Percentiles rank a stretch among this genome's conserved stretches.
Conservation (phyloP, 1,140 invertebrate genomes). For the Papilio aristodemus region DNA sequence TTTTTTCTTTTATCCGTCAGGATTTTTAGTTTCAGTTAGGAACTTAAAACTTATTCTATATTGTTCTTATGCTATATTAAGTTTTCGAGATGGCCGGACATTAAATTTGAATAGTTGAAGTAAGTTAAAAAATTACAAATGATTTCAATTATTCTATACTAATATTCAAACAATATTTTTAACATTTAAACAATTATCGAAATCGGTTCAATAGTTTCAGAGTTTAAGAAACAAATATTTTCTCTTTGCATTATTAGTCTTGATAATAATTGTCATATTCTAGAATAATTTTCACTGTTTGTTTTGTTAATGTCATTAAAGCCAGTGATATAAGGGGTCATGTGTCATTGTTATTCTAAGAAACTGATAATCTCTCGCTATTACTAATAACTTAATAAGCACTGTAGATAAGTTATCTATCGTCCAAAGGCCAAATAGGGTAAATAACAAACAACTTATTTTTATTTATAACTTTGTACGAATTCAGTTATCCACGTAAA, state of each 20-base stretch:
- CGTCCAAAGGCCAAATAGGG: neutral
- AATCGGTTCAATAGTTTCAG: too few species aligned
- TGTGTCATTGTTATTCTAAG: slow-evolving; percentile 32
- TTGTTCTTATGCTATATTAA: too few species aligned
- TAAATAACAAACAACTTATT: slow-evolving; percentile 25
- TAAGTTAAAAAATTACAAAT: too few species aligned
- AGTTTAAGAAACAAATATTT: neutral
- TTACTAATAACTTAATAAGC: slow-evolving; percentile 25
- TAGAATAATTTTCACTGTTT: slow-evolving; percentile 25
- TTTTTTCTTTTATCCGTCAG: too few species aligned
- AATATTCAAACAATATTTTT: too few species aligned
- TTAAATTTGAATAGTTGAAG: too few species aligned
- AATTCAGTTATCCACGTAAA: too few species aligned
- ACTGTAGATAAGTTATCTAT: slow-evolving; percentile 19
- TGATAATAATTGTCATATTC: neutral
- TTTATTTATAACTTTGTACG: neutral
- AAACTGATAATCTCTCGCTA: slow-evolving; percentile 15
- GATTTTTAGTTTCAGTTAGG: too few species aligned
- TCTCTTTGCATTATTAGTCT: neutral
- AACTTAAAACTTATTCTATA: too few species aligned
- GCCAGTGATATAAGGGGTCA: slow-evolving; percentile 22
- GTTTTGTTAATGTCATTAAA: slow-evolving; percentile 23
- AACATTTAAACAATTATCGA: too few species aligned
- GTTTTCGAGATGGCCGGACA: too few species aligned
- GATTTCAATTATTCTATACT: too few species aligned